Base-by-base conservation (phyloP, 2,888 invertebrate genomes). In the Acheta domesticus region DNA sequence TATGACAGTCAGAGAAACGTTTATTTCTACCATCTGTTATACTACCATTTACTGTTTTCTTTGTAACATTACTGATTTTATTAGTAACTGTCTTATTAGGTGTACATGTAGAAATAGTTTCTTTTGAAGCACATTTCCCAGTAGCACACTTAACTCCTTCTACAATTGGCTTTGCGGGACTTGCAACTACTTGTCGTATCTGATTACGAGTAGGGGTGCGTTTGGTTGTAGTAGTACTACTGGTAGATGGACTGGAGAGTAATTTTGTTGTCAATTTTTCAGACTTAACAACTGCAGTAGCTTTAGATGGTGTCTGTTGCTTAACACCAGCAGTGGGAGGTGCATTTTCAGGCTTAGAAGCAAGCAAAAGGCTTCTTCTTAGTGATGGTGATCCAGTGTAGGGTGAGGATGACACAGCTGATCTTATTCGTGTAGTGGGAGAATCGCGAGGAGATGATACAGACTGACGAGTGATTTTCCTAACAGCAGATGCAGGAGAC, bases 351-450 rank as follows among this genome's bases (percentile, higher is more conserved):
- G 77, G 12, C 48, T 78, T 80, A 21, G 80, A 19, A 12, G 74
- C 23, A 11, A 49, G 36, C 48, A 90, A 83, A 20, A 90, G 85
- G 84, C 88, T 89, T 80, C 89, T 86, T 23, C 89, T 86, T 74
- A 89, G 84, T 78, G 88, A 89, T 3, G 89, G 89, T 79, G 87
- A 86, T 8, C 86, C 86, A 11, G 85, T 85, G 77, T 86, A 86
- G 23, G 86, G 85, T 36, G 84, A 85, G 74, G 80, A 77, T 16
- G 81, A 36, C 11, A 77, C 74, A 2, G 76, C 81, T 12, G 81
- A 79, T 36, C 81, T 80, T 2, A 81, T 74, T 16, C 80, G 74
- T n/a, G 86, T 85, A 78, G 85, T 84, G 2, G 83, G 84, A n/a
- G 86, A 83, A 81, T 85, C 84, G 12, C 84, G 84, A 0, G 83